These are phyloP conservation scores for Physocephala rufipes DNA, from an alignment of 2,888 invertebrate genomes.

Conservation along the genomic window DNA sequence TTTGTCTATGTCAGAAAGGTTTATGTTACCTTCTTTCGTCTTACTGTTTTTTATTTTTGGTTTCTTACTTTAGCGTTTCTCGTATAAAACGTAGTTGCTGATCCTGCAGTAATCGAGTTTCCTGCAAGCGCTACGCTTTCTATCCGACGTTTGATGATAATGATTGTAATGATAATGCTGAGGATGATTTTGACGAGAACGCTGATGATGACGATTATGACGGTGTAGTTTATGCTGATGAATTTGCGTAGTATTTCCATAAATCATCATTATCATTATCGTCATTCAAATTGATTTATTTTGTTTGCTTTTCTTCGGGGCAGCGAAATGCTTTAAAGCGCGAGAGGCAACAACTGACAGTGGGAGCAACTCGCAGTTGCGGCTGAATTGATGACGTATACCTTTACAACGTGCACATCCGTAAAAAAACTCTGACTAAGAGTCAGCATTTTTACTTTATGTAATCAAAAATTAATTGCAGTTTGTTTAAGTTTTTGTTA, in stretches of 20 bases:
- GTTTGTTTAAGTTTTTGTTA: constrained; percentile 14
- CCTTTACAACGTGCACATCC: too few species aligned
- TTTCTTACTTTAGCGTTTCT: not conserved
- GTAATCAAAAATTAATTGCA: constrained; percentile 29
- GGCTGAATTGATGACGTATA: too few species aligned
- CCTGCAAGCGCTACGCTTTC: too few species aligned
- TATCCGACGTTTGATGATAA: too few species aligned
- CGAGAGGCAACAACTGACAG: not conserved
- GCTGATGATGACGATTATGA: not conserved
- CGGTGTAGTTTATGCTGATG: not conserved
- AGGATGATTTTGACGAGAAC: too few species aligned
- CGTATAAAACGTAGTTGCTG: not conserved
- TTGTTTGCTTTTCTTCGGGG: not conserved
- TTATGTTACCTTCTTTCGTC: too few species aligned
- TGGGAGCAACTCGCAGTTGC: not conserved
- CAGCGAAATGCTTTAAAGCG: not conserved
- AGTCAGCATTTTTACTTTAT: not conserved
- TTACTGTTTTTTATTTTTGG: not conserved
- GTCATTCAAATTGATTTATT: not conserved
- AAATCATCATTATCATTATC: not conserved
- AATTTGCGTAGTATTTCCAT: not conserved
- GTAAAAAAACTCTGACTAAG: not conserved
- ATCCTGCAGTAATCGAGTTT: not conserved
- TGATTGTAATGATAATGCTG: too few species aligned
- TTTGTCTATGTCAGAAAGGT: too few species aligned